Evolutionary conservation across 2,888 invertebrate genomes (phyloP).

Genomic region (Lacanobia oleracea): DNA sequence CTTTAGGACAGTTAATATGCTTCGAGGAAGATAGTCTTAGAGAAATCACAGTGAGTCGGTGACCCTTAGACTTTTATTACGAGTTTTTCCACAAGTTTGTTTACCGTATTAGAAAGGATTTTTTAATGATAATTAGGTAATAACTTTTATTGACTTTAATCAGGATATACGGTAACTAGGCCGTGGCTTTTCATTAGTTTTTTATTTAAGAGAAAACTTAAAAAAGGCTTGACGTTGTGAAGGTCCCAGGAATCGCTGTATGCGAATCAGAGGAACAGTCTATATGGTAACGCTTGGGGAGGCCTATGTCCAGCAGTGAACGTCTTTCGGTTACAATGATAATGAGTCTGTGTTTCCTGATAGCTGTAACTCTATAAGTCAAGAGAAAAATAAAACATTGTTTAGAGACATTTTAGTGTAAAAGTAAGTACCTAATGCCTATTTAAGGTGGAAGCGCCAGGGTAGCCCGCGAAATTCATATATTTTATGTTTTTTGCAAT

Average conservation of each 20-base stretch:
- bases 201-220: background rate
- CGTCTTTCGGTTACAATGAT: background rate
- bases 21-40: background rate
- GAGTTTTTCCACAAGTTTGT: constrained; percentile 11
- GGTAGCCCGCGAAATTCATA: no score
- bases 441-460: no score
- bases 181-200: background rate
- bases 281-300: no score
- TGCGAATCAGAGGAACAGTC: no score
- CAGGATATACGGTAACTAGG: constrained; percentile 7
- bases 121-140: constrained; percentile 38
- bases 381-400: background rate
- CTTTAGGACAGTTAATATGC: background rate
- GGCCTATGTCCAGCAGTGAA: no score
- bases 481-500: no score
- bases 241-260: no score
- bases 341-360: background rate
- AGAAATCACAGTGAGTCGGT: background rate
- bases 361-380: no score
- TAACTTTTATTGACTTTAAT: constrained; percentile 31
- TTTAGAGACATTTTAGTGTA: background rate
- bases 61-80: constrained; percentile 26
- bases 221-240: no score
- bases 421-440: background rate
- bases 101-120: constrained; percentile 8